phyloP scores from a whole-genome alignment of 2,888 invertebrate genomes.

The Drosophila pegasa region DNA sequence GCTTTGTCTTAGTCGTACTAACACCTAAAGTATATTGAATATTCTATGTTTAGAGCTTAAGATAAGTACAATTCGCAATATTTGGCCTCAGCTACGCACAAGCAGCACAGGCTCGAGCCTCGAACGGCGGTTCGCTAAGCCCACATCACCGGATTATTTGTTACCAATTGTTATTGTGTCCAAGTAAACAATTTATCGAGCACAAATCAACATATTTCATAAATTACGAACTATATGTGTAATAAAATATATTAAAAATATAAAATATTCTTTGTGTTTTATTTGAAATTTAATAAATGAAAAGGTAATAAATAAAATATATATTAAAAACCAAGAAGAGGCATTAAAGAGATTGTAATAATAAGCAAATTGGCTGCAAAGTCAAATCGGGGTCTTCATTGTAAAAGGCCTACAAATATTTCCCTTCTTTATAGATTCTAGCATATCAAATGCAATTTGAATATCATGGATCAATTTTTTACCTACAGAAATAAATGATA shows the following conservation, averaged over 20 bases:
- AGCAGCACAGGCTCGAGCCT: slow-evolving; percentile 37
- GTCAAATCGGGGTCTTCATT: not conserved
- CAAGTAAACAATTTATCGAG: slow-evolving; percentile 31
- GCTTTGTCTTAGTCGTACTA: slow-evolving; percentile 59
- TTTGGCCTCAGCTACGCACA: slow-evolving; percentile 19
- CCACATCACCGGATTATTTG: slow-evolving; percentile 42
- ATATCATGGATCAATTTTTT: no score
- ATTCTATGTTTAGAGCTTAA: slow-evolving; percentile 66
- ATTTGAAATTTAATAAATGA: not conserved
- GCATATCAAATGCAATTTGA: not conserved
- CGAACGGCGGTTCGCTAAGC: slow-evolving; percentile 34
- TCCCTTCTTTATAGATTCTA: not conserved
- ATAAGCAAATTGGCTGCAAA: not conserved
- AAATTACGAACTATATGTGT: slow-evolving; percentile 70
- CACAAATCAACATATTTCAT: slow-evolving; percentile 55
- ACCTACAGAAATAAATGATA: no score
- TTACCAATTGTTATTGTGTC: slow-evolving; percentile 50
- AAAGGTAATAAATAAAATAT: not conserved
- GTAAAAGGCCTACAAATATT: not conserved
- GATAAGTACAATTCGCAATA: slow-evolving; percentile 59
- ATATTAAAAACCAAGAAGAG: no score
- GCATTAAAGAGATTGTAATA: no score
- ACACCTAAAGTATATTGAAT: slow-evolving; percentile 51
- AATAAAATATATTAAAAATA: slow-evolving; percentile 62
- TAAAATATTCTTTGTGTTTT: slow-evolving; percentile 21